Percentiles rank a stretch among this genome's conserved stretches.
Evolutionary conservation across 2,888 invertebrate genomes (phyloP).

Genomic region (Agonopterix heracliana): DNA sequence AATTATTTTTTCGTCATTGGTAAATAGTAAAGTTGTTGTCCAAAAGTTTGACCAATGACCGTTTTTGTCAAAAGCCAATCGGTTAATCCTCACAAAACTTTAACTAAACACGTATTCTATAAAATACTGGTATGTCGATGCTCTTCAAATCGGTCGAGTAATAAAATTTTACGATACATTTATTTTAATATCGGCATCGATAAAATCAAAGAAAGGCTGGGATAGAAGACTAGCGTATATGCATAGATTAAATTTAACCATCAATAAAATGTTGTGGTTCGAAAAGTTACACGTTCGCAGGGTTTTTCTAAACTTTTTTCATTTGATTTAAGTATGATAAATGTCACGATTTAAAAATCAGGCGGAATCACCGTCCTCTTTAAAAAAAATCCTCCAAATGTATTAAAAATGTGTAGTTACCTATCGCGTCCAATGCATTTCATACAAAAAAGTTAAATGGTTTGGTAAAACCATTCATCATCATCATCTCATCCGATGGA

Average conservation of each 20-base stretch:
- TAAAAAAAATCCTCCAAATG: no score
- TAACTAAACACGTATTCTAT: slow-evolving; percentile 38
- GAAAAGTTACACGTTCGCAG: no score
- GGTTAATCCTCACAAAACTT: slow-evolving; percentile 42
- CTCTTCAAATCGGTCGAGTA: slow-evolving; percentile 29
- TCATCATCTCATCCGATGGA: no score
- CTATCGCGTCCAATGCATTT: no score
- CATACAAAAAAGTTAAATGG: no score
- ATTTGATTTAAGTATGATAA: no score
- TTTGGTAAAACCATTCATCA: no score
- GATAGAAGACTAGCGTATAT: slow-evolving; percentile 4
- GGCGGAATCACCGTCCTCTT: no score
- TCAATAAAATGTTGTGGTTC: slow-evolving; percentile 31
- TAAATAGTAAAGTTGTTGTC: slow-evolving; percentile 20
- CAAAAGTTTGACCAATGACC: slow-evolving; percentile 25
- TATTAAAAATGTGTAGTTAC: no score
- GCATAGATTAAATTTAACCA: slow-evolving; percentile 39
- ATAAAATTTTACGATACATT: slow-evolving; percentile 55
- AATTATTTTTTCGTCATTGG: neutral
- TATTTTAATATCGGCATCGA: slow-evolving; percentile 42
- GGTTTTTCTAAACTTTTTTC: no score
- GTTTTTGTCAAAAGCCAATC: slow-evolving; percentile 37
- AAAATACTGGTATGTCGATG: slow-evolving; percentile 10
- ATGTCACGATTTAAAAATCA: no score
- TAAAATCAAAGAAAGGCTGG: slow-evolving; percentile 37